Base-by-base conservation (phyloP, 2,797 vertebrate genomes). In the Eulemur rubriventer region DNA sequence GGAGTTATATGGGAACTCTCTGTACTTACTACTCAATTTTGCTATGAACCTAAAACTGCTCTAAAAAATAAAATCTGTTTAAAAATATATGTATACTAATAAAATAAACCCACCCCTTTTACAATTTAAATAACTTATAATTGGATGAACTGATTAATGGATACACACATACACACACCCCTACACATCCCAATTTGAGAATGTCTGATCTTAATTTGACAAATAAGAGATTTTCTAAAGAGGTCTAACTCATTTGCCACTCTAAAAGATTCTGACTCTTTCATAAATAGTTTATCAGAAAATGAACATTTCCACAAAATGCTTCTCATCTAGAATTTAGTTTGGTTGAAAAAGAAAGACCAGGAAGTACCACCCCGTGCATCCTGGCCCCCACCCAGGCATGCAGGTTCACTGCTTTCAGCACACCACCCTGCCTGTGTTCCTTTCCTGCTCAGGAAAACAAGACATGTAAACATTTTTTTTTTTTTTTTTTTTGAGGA, bases 371-470 rank as follows among this genome's bases (percentile, higher is more conserved):
- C 6, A 17, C 3, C 33, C 12, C 13, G 79, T 80, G 70, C 10
- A 14, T 26, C n/a, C 26, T 14, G 6, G 18, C 28, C 41, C 8
- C 6, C 13, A 0, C 0, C 4, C 14, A 30, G n/a, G 6, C 10
- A 17, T 6, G 1, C 22, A 3, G 14, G 17, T 22, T 7, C 1
- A 1, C 38, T 2, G 1, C 5, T 4, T 12, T 48, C 30, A 35
- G 52, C 43, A 18, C 11, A 48, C 9, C 59, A 50, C 16, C 41
- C n/a, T 18, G 9, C 48, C 18, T 41, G 6, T 26, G 6, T 16
- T 24, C 28, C 14, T 33, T 13, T 81, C 35, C 3, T 91, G 9
- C 7, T 75, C n/a, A 93, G 81, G 35, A 70, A 52, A 41, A 91
- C 0, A n/a, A 46, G 17, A 4, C 6, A 43, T 14, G 1, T 14